These are phyloP conservation scores for Anorthoa munda DNA, from an alignment of 2,888 invertebrate species.

Conservation along the genomic window DNA sequence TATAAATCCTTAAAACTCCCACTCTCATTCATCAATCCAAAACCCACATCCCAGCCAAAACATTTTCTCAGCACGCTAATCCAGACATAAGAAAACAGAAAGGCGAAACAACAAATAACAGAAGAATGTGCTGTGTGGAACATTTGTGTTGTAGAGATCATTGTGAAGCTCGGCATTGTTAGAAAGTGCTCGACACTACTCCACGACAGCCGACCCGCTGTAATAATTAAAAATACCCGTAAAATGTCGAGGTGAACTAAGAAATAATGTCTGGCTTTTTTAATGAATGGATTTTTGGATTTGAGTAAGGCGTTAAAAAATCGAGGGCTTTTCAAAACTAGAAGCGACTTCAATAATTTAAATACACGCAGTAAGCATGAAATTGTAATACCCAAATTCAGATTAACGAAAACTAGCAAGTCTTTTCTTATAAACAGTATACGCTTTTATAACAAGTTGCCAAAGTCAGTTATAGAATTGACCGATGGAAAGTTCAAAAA, in stretches of 20 bases:
- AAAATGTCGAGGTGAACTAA: conserved; percentile 58
- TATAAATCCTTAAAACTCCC: background rate
- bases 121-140: conserved; percentile 49
- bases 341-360: no score
- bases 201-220: conserved; percentile 58
- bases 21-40: background rate
- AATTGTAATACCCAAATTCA: no score
- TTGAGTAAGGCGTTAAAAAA: conserved; percentile 17
- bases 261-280: conserved; percentile 40
- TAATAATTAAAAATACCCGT: conserved; percentile 71
- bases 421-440: no score
- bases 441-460: no score
- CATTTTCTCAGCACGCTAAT: conserved; percentile 57
- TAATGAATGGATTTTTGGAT: conserved; percentile 15
- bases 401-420: no score
- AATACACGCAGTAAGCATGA: no score
- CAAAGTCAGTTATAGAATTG: no score
- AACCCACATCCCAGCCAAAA: conserved; percentile 7
- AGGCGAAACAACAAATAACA: conserved; percentile 53
- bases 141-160: conserved; percentile 68
- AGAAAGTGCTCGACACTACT: conserved; percentile 66
- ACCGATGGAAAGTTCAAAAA: no score
- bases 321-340: no score
- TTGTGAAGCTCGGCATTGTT: conserved; percentile 67
- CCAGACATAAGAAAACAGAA: conserved; percentile 47